A percentile compares a stretch with the other conserved stretches of the same genome.
Evolutionary conservation across 2,113 vertebrate genomes (phyloP).

Genomic region (Carassius carassius): DNA sequence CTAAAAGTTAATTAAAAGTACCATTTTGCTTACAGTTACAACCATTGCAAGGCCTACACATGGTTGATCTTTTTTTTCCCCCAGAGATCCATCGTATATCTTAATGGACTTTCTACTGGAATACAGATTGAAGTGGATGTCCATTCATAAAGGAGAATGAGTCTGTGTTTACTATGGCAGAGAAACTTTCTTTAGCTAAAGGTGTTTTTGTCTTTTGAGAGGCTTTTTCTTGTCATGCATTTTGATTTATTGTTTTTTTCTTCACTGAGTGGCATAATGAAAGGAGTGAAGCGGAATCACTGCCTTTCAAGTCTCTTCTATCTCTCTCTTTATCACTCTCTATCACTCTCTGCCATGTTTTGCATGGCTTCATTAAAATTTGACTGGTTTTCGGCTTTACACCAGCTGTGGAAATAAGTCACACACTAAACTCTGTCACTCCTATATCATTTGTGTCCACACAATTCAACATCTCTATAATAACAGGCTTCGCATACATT

Average conservation of each 20-base stretch:
- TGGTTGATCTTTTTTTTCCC: not conserved
- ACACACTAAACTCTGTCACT: constrained; percentile 75
- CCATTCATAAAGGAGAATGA: not conserved
- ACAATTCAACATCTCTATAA: constrained; percentile 72
- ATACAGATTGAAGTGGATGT: not conserved
- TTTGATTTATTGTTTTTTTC: not conserved
- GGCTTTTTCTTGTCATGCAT: not conserved
- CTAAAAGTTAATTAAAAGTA: not conserved
- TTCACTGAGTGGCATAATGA: not conserved
- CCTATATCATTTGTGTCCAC: constrained; percentile 75
- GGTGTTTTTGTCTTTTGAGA: not conserved
- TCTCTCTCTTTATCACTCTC: not conserved
- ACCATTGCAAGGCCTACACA: too few species aligned
- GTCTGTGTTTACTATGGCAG: not conserved
- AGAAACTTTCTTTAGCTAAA: constrained; percentile 14
- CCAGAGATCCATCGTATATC: not conserved
- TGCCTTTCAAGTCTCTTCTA: constrained; percentile 3
- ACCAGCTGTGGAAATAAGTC: constrained; percentile 68
- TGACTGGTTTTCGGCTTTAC: constrained; percentile 69
- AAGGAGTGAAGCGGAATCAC: not conserved
- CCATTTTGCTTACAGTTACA: not conserved
- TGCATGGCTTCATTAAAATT: constrained; percentile 62
- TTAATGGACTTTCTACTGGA: not conserved
- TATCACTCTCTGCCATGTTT: not conserved
- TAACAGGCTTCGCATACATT: constrained; percentile 72